These are phyloP conservation scores for Drosophila eugracilis DNA, from an alignment of 1,140 invertebrate species.

Conservation along the genomic window DNA sequence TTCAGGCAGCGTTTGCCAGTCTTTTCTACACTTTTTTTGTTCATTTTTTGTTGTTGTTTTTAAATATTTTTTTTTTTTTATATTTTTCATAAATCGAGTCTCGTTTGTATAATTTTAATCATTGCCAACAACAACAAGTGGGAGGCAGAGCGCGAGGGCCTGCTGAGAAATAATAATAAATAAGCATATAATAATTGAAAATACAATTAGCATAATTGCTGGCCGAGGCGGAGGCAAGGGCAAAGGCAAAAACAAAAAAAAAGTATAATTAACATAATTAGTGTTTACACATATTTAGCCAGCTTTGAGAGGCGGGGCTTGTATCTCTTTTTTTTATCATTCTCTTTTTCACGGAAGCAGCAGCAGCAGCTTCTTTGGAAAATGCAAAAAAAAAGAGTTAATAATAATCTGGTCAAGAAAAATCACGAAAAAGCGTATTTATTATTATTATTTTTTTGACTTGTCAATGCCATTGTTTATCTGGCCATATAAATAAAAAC, in stretches of 20 bases:
- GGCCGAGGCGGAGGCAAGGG: slow-evolving; percentile 11
- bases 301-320: slow-evolving; percentile 27
- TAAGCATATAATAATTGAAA: slow-evolving; percentile 81
- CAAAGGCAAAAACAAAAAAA: slow-evolving; percentile 11
- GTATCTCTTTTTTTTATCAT: slow-evolving; percentile 31
- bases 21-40: slow-evolving; percentile 5
- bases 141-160: slow-evolving; percentile 1
- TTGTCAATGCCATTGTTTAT: slow-evolving; percentile 48
- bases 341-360: slow-evolving; percentile 10
- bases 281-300: slow-evolving; percentile 78
- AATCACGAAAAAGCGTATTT: slow-evolving; percentile 20
- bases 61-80: slow-evolving; percentile 3
- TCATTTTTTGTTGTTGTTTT: slow-evolving; percentile 1
- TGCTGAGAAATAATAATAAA: slow-evolving; percentile 73
- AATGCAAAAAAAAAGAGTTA: background rate
- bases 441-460: slow-evolving; percentile 13
- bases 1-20: slow-evolving; percentile 54
- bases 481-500: slow-evolving; percentile 28
- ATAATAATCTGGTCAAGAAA: slow-evolving; percentile 18
- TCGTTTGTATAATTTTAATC: slow-evolving; percentile 76
- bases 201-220: slow-evolving; percentile 79
- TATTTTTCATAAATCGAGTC: slow-evolving; percentile 68
- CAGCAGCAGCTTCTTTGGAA: slow-evolving; percentile 17
- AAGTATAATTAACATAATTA: slow-evolving; percentile 77
- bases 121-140: slow-evolving; percentile 37